Conservation (phyloP, 2,113 vertebrate genomes). For the Nibea coibor region DNA sequence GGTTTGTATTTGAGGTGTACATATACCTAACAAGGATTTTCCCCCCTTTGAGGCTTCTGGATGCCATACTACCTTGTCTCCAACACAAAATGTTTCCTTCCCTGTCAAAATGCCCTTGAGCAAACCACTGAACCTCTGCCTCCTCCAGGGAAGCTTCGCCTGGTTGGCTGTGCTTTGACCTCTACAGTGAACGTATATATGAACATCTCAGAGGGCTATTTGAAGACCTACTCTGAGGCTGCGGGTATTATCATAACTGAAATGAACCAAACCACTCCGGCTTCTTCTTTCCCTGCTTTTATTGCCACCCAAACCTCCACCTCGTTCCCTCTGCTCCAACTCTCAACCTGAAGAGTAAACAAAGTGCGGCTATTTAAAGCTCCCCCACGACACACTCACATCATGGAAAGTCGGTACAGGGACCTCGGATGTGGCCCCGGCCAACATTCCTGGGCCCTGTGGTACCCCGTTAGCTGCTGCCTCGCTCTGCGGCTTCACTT, state of each 20-base stretch:
- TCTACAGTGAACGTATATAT: not conserved
- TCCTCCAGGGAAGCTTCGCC: not conserved
- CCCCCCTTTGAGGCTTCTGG: not conserved
- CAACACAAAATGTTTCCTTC: not conserved
- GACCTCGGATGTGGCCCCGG: slow-evolving; percentile 72
- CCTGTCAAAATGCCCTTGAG: not conserved
- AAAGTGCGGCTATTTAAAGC: slow-evolving; percentile 81
- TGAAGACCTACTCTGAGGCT: not conserved
- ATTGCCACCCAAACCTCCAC: slow-evolving; percentile 14
- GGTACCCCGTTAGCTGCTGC: slow-evolving; percentile 49
- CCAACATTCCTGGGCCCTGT: slow-evolving; percentile 74
- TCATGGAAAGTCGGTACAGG: slow-evolving; percentile 81
- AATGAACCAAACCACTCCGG: not conserved
- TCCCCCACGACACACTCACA: slow-evolving; percentile 71
- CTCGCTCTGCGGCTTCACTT: slow-evolving; percentile 4
- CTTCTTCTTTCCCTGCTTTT: not conserved
- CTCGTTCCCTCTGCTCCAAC: slow-evolving; percentile 34
- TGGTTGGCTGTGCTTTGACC: not conserved
- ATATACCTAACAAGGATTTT: not conserved
- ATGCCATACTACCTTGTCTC: not conserved
- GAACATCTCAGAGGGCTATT: slow-evolving; percentile 11
- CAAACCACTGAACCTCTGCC: not conserved
- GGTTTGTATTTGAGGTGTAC: not conserved
- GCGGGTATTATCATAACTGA: slow-evolving; percentile 24
- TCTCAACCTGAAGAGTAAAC: slow-evolving; percentile 75